A percentile compares a stretch with the other conserved stretches of the same genome.
Evolutionary conservation across 2,797 vertebrate genomes (phyloP).

Genomic region (Molossus molossus): DNA sequence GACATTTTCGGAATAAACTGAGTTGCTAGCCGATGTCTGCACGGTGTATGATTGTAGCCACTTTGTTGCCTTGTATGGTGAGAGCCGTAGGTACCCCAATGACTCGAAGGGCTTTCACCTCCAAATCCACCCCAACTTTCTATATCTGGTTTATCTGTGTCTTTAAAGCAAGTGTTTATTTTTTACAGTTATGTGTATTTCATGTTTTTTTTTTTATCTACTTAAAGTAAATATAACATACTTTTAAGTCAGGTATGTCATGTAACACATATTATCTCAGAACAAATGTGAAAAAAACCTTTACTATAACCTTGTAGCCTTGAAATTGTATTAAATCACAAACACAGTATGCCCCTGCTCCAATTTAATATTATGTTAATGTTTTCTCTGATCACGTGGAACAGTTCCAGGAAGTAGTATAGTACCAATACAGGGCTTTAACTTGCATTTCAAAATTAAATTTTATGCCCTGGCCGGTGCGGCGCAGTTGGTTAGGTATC

Average conservation of each 20-base stretch:
- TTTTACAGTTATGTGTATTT: background rate
- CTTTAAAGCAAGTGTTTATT: constrained; percentile 18
- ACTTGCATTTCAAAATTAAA: constrained; percentile 55
- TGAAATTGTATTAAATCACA: constrained; percentile 45
- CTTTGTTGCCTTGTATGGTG: constrained; percentile 49
- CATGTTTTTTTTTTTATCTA: background rate
- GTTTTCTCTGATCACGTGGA: constrained; percentile 29
- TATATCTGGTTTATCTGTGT: background rate
- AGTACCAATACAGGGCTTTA: background rate
- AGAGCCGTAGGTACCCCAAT: background rate
- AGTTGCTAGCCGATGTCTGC: constrained; percentile 48
- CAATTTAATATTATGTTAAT: constrained; percentile 53
- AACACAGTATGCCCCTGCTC: background rate
- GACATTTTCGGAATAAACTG: constrained; percentile 65
- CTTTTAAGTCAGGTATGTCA: constrained; percentile 37
- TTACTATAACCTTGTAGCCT: constrained; percentile 33
- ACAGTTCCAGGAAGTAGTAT: constrained; percentile 1
- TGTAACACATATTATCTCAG: background rate
- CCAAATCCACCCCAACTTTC: background rate
- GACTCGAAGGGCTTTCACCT: constrained; percentile 6
- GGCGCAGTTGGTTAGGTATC: background rate
- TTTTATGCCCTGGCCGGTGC: background rate
- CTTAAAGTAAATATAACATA: background rate
- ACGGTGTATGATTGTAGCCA: constrained; percentile 23
- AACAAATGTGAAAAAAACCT: constrained; percentile 42